These are phyloP conservation scores for Mycetomoellerius zeteki DNA, from an alignment of 1,140 invertebrate genomes.

Conservation along the genomic window DNA sequence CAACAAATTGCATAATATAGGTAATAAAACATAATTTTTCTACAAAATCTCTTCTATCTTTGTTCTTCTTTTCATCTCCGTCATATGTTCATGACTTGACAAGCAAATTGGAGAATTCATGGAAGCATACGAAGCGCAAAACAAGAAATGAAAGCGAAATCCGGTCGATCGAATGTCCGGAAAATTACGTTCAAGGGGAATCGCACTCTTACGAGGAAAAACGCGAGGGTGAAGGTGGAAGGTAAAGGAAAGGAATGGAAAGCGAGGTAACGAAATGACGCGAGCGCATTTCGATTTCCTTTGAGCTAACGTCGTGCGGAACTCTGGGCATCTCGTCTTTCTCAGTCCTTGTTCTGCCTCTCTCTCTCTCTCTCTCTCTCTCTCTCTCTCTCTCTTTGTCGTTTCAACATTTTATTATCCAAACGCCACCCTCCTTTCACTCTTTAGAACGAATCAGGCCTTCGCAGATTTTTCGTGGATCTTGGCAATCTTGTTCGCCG, in stretches of 20 bases:
- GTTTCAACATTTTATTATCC: conserved; percentile 60
- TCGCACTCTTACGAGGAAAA: conserved; percentile 56
- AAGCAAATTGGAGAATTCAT: conserved; percentile 40
- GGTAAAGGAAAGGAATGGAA: background rate
- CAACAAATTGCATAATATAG: background rate
- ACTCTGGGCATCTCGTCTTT: conserved; percentile 48
- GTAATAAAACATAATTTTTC: background rate
- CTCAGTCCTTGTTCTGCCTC: background rate
- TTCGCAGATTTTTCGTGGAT: conserved; percentile 58
- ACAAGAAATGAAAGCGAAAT: conserved; percentile 76
- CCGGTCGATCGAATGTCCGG: conserved; percentile 69
- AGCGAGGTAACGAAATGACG: conserved; percentile 72
- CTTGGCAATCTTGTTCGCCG: conserved; percentile 48
- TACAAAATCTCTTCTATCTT: background rate
- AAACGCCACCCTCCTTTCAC: conserved; percentile 49
- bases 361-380: conserved; percentile 51
- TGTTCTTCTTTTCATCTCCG: background rate
- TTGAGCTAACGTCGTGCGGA: conserved; percentile 47
- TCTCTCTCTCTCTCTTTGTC: conserved; percentile 61
- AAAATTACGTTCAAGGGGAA: conserved; percentile 74
- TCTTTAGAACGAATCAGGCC: conserved; percentile 55
- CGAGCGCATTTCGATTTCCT: conserved; percentile 74
- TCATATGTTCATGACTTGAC: conserved; percentile 14
- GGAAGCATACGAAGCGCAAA: conserved; percentile 64
- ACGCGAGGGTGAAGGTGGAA: background rate